Conservation (phyloP, 2,797 vertebrate genomes). For the Channa striata region DNA sequence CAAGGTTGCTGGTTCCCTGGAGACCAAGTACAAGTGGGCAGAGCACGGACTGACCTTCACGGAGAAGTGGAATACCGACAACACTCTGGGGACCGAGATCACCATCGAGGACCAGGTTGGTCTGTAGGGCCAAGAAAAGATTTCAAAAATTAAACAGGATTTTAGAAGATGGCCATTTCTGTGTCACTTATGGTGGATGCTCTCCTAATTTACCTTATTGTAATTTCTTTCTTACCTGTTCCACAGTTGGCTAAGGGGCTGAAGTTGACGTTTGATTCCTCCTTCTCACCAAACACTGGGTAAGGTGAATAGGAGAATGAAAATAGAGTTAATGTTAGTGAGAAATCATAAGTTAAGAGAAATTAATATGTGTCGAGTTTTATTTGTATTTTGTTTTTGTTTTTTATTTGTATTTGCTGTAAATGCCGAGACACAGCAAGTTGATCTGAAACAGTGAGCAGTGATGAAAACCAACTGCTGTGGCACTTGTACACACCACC, state of each 20-base stretch:
- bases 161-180: no score
- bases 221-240: not conserved
- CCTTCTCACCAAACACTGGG: constrained; percentile 98
- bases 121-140: not conserved
- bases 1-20: constrained; percentile 94
- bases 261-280: constrained; percentile 96
- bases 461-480: no score
- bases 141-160: no score
- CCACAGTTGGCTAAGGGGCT: constrained; percentile 90
- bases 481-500: no score
- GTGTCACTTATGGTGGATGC: not conserved
- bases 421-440: no score
- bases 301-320: constrained; percentile 71
- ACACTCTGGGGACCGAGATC: constrained; percentile 95
- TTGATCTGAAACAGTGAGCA: no score
- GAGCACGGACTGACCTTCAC: constrained; percentile 95
- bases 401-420: no score
- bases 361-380: not conserved
- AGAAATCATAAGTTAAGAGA: not conserved
- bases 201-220: not conserved
- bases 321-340: not conserved
- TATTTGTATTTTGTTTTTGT: no score
- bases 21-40: constrained; percentile 96
- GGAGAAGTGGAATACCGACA: constrained; percentile 98
- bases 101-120: constrained; percentile 91